Percentiles rank a stretch among this genome's conserved stretches.
These are phyloP conservation scores for Ceyx margarethae DNA, from an alignment of 2,113 vertebrate species.

Conservation along the genomic window DNA sequence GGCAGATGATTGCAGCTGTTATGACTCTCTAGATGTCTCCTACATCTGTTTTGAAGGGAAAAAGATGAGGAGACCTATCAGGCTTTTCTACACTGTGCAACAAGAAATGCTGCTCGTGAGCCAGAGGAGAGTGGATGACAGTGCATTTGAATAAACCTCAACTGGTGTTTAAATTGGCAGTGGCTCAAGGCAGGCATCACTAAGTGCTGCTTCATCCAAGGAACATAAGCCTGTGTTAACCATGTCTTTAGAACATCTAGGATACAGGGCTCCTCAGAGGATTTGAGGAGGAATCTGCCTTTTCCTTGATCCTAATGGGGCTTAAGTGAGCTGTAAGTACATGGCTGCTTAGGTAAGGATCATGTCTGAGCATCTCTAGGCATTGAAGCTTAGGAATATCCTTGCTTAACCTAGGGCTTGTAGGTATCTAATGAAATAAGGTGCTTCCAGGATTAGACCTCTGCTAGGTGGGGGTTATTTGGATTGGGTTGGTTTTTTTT, in stretches of 20 bases:
- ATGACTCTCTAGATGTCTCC: background rate
- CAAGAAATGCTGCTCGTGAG: background rate
- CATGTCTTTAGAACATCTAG: background rate
- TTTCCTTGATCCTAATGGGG: conserved; percentile 34
- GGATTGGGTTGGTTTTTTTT: background rate
- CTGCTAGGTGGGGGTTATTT: background rate
- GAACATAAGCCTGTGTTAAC: conserved; percentile 10
- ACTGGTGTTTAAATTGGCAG: background rate
- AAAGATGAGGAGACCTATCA: background rate
- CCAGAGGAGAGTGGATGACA: background rate
- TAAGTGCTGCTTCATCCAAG: background rate
- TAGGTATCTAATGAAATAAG: conserved; percentile 25
- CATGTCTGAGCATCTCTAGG: background rate
- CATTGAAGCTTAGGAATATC: conserved; percentile 4
- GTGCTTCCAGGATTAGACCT: conserved; percentile 3
- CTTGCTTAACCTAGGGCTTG: conserved; percentile 29
- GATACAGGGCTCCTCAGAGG: background rate
- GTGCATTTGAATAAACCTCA: conserved; percentile 30
- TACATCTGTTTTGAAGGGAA: background rate
- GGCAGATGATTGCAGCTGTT: background rate
- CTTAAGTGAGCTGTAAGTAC: conserved; percentile 38
- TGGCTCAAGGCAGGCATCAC: conserved; percentile 3
- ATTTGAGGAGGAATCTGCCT: conserved; percentile 32
- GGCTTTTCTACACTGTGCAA: background rate
- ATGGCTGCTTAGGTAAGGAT: conserved; percentile 20